A percentile compares a stretch with the other conserved stretches of the same genome.
Conservation (phyloP, 2,797 vertebrate genomes). For the Paguma larvata region DNA sequence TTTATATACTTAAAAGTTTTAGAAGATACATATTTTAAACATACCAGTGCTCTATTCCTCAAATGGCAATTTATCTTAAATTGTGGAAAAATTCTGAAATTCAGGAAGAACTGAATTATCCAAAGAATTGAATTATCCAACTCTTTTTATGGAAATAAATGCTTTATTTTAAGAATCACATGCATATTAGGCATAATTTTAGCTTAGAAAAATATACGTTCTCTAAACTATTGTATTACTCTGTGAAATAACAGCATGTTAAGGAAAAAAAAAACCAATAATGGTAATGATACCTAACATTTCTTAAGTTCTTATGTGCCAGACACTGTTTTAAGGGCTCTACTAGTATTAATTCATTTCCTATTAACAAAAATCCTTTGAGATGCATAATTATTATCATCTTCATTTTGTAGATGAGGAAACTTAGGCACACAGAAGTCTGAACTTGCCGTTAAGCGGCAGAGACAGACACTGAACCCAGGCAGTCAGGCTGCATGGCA, state of each 20-base stretch:
- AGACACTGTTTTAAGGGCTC: constrained; percentile 26
- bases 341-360: constrained; percentile 37
- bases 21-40: constrained; percentile 55
- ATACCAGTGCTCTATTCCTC: neutral
- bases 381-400: neutral
- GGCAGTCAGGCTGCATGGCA: neutral
- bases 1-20: constrained; percentile 46
- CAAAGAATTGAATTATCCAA: neutral
- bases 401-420: constrained; percentile 66
- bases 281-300: constrained; percentile 16
- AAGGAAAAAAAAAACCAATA: neutral
- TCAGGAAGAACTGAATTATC: neutral
- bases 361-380: constrained; percentile 43
- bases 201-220: neutral
- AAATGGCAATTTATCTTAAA: constrained; percentile 53
- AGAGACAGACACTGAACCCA: constrained; percentile 67
- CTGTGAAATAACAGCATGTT: neutral
- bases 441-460: neutral
- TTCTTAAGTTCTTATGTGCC: constrained; percentile 29
- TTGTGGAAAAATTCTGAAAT: constrained; percentile 54
- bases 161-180: constrained; percentile 59
- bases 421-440: constrained; percentile 46
- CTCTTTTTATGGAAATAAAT: constrained; percentile 51
- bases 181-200: constrained; percentile 46
- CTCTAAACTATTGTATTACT: neutral